phyloP scores from a whole-genome alignment of 2,888 invertebrate species.

The Phytoseiulus persimilis region DNA sequence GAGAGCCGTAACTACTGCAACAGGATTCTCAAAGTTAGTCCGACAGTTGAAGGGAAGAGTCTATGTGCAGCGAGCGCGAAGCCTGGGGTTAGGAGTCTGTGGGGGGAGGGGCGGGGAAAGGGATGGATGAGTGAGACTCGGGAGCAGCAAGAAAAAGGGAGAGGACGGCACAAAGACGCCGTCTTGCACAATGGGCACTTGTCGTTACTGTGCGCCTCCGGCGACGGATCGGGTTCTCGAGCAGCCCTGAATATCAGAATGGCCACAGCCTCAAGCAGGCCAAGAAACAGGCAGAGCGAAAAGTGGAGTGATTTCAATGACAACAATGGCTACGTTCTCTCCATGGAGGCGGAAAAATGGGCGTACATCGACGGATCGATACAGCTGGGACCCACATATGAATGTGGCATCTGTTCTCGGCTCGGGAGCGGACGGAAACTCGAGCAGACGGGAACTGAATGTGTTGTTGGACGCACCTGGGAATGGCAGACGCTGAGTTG shows the following conservation, averaged over 20 bases:
- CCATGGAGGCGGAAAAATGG: not conserved
- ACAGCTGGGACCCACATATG: not conserved
- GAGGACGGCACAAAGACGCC: not conserved
- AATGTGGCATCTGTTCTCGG: not conserved
- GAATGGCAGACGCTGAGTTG: conserved; percentile 16
- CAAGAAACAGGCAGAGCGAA: not conserved
- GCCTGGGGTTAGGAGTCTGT: not conserved
- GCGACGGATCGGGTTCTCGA: not conserved
- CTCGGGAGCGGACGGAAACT: not conserved
- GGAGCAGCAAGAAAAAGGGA: not conserved
- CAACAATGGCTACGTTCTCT: not conserved
- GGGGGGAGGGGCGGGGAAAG: not conserved
- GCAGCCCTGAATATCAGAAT: not conserved
- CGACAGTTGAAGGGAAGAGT: not conserved
- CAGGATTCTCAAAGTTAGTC: not conserved
- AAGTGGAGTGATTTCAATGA: not conserved
- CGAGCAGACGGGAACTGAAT: not conserved
- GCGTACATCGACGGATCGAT: not conserved
- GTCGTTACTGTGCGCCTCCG: not conserved
- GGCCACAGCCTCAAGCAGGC: not conserved
- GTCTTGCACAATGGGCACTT: not conserved
- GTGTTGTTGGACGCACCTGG: not conserved
- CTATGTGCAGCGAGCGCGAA: no score
- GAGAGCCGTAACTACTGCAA: not conserved
- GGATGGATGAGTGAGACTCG: not conserved